Evolutionary conservation across 2,888 invertebrate genomes (phyloP).

Genomic region (Neria commutata): DNA sequence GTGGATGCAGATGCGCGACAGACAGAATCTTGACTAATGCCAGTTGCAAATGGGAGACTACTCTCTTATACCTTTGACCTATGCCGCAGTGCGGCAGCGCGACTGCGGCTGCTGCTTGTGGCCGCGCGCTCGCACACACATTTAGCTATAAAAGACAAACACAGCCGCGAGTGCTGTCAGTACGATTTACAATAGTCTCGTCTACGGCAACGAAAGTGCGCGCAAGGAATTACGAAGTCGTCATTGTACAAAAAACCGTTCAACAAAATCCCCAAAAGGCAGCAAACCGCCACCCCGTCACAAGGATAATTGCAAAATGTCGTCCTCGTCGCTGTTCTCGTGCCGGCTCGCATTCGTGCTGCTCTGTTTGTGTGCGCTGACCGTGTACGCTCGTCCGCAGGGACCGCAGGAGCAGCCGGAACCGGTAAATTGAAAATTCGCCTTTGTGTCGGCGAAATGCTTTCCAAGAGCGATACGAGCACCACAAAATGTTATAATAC

Average conservation of each 20-base stretch:
- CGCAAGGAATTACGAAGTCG: background rate
- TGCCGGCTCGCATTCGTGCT: conserved; percentile 41
- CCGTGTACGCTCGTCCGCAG: conserved; percentile 44
- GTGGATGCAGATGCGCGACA: background rate
- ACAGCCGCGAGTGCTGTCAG: conserved; percentile 37
- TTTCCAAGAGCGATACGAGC: no score
- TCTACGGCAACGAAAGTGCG: background rate
- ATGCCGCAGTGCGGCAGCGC: conserved; percentile 31
- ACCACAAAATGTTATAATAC: no score
- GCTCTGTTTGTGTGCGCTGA: conserved; percentile 34
- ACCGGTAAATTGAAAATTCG: conserved; percentile 46
- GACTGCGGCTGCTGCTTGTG: background rate
- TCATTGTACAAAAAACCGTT: conserved; percentile 2
- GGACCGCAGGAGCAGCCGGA: conserved; percentile 48
- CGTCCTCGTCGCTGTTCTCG: conserved; percentile 37
- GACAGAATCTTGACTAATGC: conserved; percentile 1
- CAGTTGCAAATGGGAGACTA: conserved; percentile 11
- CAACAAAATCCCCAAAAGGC: conserved; percentile 4
- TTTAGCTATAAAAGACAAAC: conserved; percentile 41
- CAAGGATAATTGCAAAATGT: conserved; percentile 27
- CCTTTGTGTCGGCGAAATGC: no score
- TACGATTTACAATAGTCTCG: conserved; percentile 40
- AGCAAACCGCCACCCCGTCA: background rate
- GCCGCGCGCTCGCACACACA: background rate
- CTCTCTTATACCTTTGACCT: conserved; percentile 45